Conservation (phyloP, 2,113 vertebrate genomes). For the Amphiprion percula region DNA sequence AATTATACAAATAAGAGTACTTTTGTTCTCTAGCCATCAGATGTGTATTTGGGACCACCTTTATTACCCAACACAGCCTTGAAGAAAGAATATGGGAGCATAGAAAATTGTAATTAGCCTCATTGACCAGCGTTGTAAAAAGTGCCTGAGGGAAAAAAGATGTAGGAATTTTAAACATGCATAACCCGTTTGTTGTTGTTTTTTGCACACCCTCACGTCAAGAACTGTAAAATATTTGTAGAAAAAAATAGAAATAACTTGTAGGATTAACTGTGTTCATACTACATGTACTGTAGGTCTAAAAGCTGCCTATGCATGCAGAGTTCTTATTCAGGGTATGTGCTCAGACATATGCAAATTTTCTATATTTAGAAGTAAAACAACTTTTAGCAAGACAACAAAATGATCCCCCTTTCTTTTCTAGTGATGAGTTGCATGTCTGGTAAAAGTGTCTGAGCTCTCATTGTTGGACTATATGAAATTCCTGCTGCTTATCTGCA, state of each 20-base stretch:
- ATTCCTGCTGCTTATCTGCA: neutral
- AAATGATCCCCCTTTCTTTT: no score
- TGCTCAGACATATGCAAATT: no score
- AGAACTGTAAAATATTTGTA: neutral
- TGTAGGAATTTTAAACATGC: neutral
- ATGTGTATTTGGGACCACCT: slow-evolving; percentile 2
- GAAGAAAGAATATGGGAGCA: neutral
- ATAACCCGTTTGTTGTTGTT: slow-evolving; percentile 7
- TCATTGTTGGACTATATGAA: neutral
- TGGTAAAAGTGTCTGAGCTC: no score
- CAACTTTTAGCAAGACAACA: no score
- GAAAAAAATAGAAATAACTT: no score
- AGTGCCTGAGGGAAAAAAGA: slow-evolving; percentile 13
- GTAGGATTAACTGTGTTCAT: no score
- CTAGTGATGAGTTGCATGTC: no score
- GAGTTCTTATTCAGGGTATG: no score
- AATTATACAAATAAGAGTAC: slow-evolving; percentile 19
- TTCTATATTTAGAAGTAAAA: no score
- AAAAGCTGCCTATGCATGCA: no score
- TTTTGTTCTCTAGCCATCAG: slow-evolving; percentile 4
- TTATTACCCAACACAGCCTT: slow-evolving; percentile 25
- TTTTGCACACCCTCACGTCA: neutral
- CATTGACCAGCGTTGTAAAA: slow-evolving; percentile 26
- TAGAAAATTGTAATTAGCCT: slow-evolving; percentile 26
- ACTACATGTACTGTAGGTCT: no score